These are phyloP conservation scores for Incurvaria masculella DNA, from an alignment of 2,888 invertebrate species.

Conservation along the genomic window DNA sequence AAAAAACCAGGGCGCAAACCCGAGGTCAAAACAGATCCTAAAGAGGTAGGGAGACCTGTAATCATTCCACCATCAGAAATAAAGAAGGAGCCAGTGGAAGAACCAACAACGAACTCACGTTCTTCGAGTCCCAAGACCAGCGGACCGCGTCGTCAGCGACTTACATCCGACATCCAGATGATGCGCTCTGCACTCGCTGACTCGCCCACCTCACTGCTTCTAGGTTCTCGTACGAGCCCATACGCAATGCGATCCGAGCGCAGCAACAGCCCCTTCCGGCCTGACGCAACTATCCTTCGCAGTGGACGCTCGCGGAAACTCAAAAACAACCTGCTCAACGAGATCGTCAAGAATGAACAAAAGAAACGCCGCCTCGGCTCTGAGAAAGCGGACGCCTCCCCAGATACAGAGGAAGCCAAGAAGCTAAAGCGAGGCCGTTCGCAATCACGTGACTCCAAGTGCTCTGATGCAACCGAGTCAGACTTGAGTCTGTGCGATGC, in stretches of 20 bases:
- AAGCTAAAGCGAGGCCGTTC: conserved; percentile 47
- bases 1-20: conserved; percentile 30
- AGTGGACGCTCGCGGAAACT: conserved; percentile 66
- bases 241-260: conserved; percentile 61
- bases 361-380: conserved; percentile 55
- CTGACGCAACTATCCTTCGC: conserved; percentile 56
- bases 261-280: conserved; percentile 46
- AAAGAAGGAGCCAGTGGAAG: conserved; percentile 46
- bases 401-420: conserved; percentile 41
- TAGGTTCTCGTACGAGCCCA: conserved; percentile 52
- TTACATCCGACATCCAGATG: conserved; percentile 47
- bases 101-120: conserved; percentile 38
- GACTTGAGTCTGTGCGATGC: conserved; percentile 60
- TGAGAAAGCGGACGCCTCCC: conserved; percentile 40
- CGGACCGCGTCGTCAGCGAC: conserved; percentile 35
- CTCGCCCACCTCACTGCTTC: conserved; percentile 33
- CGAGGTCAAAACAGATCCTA: conserved; percentile 28
- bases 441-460: conserved; percentile 55
- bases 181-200: conserved; percentile 47
- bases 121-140: conserved; percentile 49
- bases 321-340: conserved; percentile 53
- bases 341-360: conserved; percentile 56
- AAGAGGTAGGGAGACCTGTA: conserved; percentile 36
- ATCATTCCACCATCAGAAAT: conserved; percentile 45
- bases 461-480: conserved; percentile 59